Conservation (phyloP, 2,113 vertebrate species). For the Cololabis saira region DNA sequence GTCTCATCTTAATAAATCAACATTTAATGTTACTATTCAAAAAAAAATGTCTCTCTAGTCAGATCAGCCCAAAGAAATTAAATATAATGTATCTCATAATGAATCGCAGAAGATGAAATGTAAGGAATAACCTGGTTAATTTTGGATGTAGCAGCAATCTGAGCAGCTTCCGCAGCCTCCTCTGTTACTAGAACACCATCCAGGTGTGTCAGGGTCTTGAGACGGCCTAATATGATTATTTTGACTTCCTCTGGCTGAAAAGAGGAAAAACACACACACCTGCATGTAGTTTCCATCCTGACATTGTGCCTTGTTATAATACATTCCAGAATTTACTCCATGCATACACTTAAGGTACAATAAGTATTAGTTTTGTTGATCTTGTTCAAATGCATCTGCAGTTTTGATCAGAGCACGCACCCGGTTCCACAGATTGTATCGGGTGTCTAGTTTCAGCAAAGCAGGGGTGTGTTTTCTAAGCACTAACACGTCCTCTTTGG, state of each 20-base stretch:
- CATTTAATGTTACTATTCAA: not conserved
- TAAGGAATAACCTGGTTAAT: constrained; percentile 79
- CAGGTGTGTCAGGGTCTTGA: constrained; percentile 83
- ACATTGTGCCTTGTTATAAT: not conserved
- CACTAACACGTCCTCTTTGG: constrained; percentile 75
- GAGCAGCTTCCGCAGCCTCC: constrained; percentile 67
- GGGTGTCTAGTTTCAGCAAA: constrained; percentile 79
- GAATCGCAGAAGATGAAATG: not conserved
- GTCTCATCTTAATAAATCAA: constrained; percentile 1
- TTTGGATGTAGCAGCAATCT: constrained; percentile 71
- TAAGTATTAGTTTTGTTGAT: not conserved
- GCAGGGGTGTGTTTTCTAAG: constrained; percentile 80
- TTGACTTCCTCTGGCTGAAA: constrained; percentile 78
- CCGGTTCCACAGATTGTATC: constrained; percentile 84
- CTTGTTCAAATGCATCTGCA: not conserved
- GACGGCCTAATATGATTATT: constrained; percentile 73
- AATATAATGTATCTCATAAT: not conserved
- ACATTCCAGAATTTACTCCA: not conserved
- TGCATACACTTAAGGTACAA: not conserved
- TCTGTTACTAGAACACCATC: constrained; percentile 78
- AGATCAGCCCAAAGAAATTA: not conserved
- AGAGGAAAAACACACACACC: constrained; percentile 13
- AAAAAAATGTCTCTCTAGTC: not conserved
- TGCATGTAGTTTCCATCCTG: not conserved
- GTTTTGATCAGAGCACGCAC: constrained; percentile 31